These are phyloP conservation scores for Argyrosomus regius DNA, from an alignment of 2,797 vertebrate genomes.

Conservation along the genomic window DNA sequence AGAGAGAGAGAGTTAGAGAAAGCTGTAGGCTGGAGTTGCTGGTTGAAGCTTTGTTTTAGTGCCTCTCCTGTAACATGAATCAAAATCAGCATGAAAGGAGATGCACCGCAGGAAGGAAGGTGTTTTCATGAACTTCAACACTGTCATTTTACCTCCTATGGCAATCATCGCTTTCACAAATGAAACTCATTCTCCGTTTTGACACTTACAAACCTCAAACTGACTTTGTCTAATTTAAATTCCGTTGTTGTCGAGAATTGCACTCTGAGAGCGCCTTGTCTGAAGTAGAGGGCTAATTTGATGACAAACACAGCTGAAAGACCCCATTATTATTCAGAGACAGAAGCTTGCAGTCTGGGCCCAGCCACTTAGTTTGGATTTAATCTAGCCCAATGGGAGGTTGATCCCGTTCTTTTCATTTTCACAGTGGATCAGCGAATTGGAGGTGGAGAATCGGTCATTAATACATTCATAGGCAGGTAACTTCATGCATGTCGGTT, in stretches of 20 bases:
- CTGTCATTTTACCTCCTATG: conserved; percentile 54
- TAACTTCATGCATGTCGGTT: conserved; percentile 31
- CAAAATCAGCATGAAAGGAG: conserved; percentile 30
- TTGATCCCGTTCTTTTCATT: conserved; percentile 63
- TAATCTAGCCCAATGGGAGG: conserved; percentile 73
- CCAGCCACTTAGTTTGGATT: conserved; percentile 68
- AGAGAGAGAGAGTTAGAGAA: conserved; percentile 15
- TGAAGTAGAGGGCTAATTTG: conserved; percentile 79
- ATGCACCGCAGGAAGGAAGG: conserved; percentile 19
- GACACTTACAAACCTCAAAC: conserved; percentile 52
- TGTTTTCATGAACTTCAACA: conserved; percentile 39
- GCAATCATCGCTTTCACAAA: conserved; percentile 60
- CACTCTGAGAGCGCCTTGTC: conserved; percentile 66
- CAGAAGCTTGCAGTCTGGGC: conserved; percentile 64
- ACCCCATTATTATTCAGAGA: conserved; percentile 75
- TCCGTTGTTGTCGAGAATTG: conserved; percentile 62
- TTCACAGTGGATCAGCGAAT: conserved; percentile 60
- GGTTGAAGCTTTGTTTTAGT: conserved; percentile 49
- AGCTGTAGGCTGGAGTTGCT: conserved; percentile 27
- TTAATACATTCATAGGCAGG: conserved; percentile 45
- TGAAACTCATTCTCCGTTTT: conserved; percentile 52
- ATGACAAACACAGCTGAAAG: conserved; percentile 80
- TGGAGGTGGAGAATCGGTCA: conserved; percentile 44
- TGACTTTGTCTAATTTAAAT: conserved; percentile 70
- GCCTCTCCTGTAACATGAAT: conserved; percentile 23